Evolutionary conservation across 2,888 invertebrate genomes (phyloP).

Genomic region (Callyntrura guangdongensis): DNA sequence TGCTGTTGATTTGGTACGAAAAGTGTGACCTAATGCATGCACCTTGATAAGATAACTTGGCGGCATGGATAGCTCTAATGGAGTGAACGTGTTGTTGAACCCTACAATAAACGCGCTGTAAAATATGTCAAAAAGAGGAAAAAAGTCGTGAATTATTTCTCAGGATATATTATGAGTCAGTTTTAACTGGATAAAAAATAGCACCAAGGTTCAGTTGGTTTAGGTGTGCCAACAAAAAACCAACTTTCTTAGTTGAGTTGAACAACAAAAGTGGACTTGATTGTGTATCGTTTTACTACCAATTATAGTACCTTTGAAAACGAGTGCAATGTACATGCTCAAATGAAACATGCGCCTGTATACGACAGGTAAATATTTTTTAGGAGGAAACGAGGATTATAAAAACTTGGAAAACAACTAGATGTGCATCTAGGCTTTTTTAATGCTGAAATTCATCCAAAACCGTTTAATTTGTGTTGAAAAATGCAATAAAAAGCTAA

Average conservation of each 20-base stretch:
- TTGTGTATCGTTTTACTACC: conserved; percentile 41
- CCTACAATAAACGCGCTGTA: not conserved
- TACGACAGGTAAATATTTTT: conserved; percentile 21
- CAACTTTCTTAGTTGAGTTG: conserved; percentile 4
- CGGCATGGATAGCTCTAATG: not conserved
- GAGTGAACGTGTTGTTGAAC: not conserved
- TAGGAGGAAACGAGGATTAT: not conserved
- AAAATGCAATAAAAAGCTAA: not conserved
- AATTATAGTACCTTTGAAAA: conserved; percentile 29
- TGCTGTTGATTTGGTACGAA: not conserved
- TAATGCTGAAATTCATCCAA: too few relatives aligned
- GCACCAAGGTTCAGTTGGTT: not conserved
- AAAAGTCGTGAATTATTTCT: not conserved
- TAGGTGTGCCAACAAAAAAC: not conserved
- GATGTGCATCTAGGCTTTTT: not conserved
- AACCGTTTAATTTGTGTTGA: not conserved
- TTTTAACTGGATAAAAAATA: conserved; percentile 53
- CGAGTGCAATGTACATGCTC: not conserved
- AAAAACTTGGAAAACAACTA: conserved; percentile 7
- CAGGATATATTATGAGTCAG: conserved; percentile 36
- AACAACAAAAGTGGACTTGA: conserved; percentile 15
- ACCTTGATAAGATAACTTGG: conserved; percentile 53
- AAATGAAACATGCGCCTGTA: too few relatives aligned
- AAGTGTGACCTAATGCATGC: conserved; percentile 59
- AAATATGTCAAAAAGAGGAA: not conserved